These are phyloP conservation scores for Caligus rogercresseyi DNA, from an alignment of 1,140 invertebrate genomes.

Conservation along the genomic window DNA sequence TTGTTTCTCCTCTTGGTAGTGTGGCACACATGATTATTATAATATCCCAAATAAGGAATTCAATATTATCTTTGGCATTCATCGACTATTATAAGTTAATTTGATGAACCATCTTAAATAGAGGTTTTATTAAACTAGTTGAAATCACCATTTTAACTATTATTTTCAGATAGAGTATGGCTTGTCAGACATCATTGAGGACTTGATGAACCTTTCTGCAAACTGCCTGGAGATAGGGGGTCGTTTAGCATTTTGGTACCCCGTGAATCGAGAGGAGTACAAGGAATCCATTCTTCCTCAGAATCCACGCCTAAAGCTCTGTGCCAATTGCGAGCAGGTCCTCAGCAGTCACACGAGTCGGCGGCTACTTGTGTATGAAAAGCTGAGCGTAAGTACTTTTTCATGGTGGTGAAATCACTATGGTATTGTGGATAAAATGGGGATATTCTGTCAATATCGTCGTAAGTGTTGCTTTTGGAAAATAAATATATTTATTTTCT, in stretches of 20 bases:
- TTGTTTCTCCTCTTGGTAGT: too few species aligned
- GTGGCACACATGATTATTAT: too few species aligned
- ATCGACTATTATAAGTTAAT: too few species aligned
- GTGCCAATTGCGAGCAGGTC: constrained; percentile 69
- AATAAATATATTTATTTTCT: neutral
- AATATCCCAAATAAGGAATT: too few species aligned
- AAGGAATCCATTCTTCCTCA: constrained; percentile 48
- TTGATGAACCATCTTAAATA: too few species aligned
- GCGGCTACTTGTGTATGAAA: constrained; percentile 66
- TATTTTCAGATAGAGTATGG: constrained; percentile 6
- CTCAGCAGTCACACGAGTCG: constrained; percentile 56
- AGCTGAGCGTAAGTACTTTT: constrained; percentile 32
- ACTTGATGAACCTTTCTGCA: constrained; percentile 63
- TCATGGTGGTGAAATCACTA: constrained; percentile 9
- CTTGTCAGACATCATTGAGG: constrained; percentile 27
- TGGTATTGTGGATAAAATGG: neutral
- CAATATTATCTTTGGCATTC: too few species aligned
- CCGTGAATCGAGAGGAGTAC: constrained; percentile 59
- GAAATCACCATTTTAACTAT: too few species aligned
- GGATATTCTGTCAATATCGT: neutral
- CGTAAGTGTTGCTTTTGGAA: neutral
- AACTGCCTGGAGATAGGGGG: constrained; percentile 52
- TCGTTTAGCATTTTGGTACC: constrained; percentile 77
- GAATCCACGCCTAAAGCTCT: constrained; percentile 54
- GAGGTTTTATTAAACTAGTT: too few species aligned